These are phyloP conservation scores for Tipula confusa DNA, from an alignment of 2,888 invertebrate species.

Conservation along the genomic window DNA sequence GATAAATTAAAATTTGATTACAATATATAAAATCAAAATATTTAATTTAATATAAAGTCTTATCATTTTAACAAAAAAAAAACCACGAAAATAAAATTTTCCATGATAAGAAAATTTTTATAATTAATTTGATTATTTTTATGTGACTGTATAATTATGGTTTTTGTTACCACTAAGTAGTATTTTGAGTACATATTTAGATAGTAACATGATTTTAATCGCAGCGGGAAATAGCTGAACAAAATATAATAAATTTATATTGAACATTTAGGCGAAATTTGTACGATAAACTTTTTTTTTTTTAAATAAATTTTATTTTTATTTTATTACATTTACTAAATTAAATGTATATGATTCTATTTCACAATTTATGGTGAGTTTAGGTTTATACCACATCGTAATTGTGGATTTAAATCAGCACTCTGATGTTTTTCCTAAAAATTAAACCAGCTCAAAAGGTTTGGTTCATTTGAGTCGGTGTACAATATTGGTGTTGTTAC, in stretches of 20 bases:
- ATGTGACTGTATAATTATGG: not conserved
- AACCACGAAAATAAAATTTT: not conserved
- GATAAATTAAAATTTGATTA: not conserved
- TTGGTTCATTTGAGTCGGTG: too few species aligned
- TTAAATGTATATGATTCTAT: too few species aligned
- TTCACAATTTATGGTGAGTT: too few species aligned
- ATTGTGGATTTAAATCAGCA: too few species aligned
- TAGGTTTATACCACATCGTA: too few species aligned
- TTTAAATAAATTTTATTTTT: too few species aligned
- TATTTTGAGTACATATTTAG: not conserved
- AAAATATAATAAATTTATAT: not conserved
- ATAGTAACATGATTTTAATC: not conserved
- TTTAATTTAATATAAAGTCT: not conserved
- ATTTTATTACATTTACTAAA: too few species aligned
- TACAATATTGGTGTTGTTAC: too few species aligned
- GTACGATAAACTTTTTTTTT: too few species aligned
- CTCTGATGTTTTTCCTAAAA: too few species aligned
- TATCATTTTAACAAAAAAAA: not conserved
- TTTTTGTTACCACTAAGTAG: not conserved
- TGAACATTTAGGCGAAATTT: not conserved
- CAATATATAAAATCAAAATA: not conserved
- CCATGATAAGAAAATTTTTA: not conserved
- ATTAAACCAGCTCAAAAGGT: too few species aligned
- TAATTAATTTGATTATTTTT: not conserved
- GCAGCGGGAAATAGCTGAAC: not conserved